Percentiles rank a stretch among this genome's conserved stretches.
Conservation (phyloP, 2,888 invertebrate genomes). For the Allophyes oxyacanthae region DNA sequence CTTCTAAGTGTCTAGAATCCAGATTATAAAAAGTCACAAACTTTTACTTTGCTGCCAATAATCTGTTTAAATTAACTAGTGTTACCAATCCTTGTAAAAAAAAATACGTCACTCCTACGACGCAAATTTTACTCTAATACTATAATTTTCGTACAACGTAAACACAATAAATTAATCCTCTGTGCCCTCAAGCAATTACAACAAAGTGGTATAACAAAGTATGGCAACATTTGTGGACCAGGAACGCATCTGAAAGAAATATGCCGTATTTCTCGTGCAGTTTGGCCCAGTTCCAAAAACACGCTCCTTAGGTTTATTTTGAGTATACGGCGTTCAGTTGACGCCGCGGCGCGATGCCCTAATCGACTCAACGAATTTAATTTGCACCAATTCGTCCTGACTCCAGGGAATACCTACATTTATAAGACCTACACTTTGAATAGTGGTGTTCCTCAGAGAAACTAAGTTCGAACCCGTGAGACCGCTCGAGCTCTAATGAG, state of each 20-base stretch:
- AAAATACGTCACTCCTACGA: too few species aligned
- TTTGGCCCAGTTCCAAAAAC: constrained; percentile 47
- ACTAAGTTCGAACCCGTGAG: constrained; percentile 24
- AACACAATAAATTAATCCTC: constrained; percentile 27
- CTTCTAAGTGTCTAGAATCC: too few species aligned
- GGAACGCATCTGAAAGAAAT: constrained; percentile 54
- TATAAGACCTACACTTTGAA: constrained; percentile 22
- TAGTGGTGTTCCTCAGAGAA: constrained; percentile 30
- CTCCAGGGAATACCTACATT: constrained; percentile 46
- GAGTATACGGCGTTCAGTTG: constrained; percentile 70
- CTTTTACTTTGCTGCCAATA: too few species aligned
- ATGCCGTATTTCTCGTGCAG: constrained; percentile 38
- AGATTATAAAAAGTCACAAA: too few species aligned
- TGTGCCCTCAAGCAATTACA: constrained; percentile 22
- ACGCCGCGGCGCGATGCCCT: constrained; percentile 71
- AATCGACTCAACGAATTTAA: constrained; percentile 69
- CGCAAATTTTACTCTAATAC: constrained; percentile 1
- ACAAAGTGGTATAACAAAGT: constrained; percentile 28
- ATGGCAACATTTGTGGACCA: constrained; percentile 23
- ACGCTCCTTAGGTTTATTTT: constrained; percentile 52
- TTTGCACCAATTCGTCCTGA: constrained; percentile 56
- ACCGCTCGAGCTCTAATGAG: constrained; percentile 18
- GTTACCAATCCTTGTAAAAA: too few species aligned
- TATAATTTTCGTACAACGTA: constrained; percentile 14
- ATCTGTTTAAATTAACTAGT: too few species aligned